Evolutionary conservation across 2,797 vertebrate species (phyloP).

Genomic region (Mionectes olivaceus): DNA sequence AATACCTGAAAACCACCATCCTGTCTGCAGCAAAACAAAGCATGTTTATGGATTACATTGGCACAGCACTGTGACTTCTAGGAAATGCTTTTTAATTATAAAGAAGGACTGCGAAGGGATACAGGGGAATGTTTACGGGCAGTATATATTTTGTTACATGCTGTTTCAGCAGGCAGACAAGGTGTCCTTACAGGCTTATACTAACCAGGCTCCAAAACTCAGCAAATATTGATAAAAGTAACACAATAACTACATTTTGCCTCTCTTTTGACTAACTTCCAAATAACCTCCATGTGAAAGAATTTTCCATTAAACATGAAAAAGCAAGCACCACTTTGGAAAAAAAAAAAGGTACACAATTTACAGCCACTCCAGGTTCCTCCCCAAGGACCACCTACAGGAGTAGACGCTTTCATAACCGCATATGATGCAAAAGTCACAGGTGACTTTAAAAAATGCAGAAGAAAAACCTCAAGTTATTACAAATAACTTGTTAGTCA

Average conservation of each 20-base stretch:
- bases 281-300: neutral
- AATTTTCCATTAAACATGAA: neutral
- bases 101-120: slow-evolving; percentile 19
- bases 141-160: neutral
- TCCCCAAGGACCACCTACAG: neutral
- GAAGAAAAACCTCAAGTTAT: neutral
- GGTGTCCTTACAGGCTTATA: neutral
- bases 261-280: neutral
- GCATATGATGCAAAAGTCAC: neutral
- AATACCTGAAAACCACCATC: slow-evolving; percentile 22
- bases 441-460: neutral
- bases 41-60: slow-evolving; percentile 2
- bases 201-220: neutral
- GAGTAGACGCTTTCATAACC: neutral
- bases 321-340: accelerated
- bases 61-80: slow-evolving; percentile 3
- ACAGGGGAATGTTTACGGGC: neutral
- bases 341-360: neutral
- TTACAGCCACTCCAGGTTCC: neutral
- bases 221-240: neutral
- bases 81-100: slow-evolving; percentile 58
- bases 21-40: slow-evolving; percentile 6
- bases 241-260: neutral
- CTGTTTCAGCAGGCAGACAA: slow-evolving; percentile 47
- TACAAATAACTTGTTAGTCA: neutral